Base-by-base conservation (phyloP, 2,113 vertebrate genomes). In the Pseudopodoces humilis region DNA sequence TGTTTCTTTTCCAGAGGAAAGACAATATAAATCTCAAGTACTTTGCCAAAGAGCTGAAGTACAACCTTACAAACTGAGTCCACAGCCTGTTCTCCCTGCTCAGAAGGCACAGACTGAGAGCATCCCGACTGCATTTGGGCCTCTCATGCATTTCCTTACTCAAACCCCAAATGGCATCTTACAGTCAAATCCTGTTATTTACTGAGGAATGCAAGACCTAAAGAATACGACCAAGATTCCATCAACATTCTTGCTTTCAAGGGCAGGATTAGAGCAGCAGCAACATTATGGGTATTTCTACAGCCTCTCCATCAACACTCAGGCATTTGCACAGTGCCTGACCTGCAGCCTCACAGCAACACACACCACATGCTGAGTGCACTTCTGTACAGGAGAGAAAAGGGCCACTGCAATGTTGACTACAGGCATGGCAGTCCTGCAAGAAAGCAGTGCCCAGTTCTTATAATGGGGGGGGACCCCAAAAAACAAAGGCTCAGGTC, bases 181-280 rank as follows among this genome's bases (percentile, higher is more conserved):
- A 67, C 85, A 94, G 72, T 88, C 83, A 80, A 92, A 95, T 90
- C 55, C 92, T 88, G 93, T 90, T 95, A 96, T 96, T 97, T 96
- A 86, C 88, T 68, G 55, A 95, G 92, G 94, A 96, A 97, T 96
- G 94, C 85, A 77, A 94, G 85, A 76, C 71, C 79, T 90, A 90
- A 90, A 93, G 94, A 95, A 35, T 31, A 94, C 4, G 23, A 81
- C 80, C 72, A 14, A 93, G 65, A 96, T 88, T 93, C 88, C 88
- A 90, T 56, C 59, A 76, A 75, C 90, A 90, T 90, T 94, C 85
- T 74, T 90, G 88, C 85, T 95, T 96, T 95, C 92, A 88, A 56
- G 80, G 71, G 65, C 67, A 83, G 85, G 82, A 95, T 59, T 59
- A 43, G 30, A 93, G 83, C 64, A 78, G 88, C 79, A 84, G 87